Percentiles rank a stretch among this genome's conserved stretches.
These are phyloP conservation scores for Pollachius pollachius DNA, from an alignment of 2,113 vertebrate genomes.

Conservation along the genomic window DNA sequence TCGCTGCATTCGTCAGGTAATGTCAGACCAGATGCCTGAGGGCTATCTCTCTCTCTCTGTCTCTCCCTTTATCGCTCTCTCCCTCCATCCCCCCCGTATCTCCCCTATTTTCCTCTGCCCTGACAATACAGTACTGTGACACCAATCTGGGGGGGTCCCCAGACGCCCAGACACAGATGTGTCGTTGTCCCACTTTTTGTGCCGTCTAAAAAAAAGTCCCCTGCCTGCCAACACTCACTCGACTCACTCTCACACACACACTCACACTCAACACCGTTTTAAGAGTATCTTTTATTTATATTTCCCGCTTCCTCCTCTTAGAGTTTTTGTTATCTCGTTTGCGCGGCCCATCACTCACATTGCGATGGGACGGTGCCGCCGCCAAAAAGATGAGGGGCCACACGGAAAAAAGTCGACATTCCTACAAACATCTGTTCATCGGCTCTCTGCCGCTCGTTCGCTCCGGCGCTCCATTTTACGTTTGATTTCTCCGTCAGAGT, in stretches of 20 bases:
- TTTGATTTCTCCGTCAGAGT: constrained; percentile 66
- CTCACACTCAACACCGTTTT: no score
- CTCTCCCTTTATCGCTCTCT: constrained; percentile 15
- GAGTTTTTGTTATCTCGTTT: constrained; percentile 25
- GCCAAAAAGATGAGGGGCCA: constrained; percentile 61
- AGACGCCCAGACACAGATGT: constrained; percentile 72
- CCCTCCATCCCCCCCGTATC: constrained; percentile 32
- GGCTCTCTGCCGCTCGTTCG: constrained; percentile 37
- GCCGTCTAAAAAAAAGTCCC: constrained; percentile 41
- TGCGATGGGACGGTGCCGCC: constrained; percentile 51
- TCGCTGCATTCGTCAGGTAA: constrained; percentile 39
- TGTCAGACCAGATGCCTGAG: constrained; percentile 46
- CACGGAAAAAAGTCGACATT: constrained; percentile 63
- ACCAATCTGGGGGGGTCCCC: constrained; percentile 69
- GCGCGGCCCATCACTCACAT: constrained; percentile 50
- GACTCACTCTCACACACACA: constrained; percentile 54
- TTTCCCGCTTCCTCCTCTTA: constrained; percentile 22
- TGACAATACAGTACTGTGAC: constrained; percentile 76
- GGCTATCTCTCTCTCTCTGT: constrained; percentile 18
- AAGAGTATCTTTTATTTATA: constrained; percentile 7
- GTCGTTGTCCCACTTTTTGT: constrained; percentile 74
- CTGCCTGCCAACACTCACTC: constrained; percentile 55
- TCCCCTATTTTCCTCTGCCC: constrained; percentile 44
- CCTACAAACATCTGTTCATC: constrained; percentile 69
- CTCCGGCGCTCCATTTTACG: constrained; percentile 64